phyloP scores from a whole-genome alignment of 2,888 invertebrate species.

The Tiliacea aurago region DNA sequence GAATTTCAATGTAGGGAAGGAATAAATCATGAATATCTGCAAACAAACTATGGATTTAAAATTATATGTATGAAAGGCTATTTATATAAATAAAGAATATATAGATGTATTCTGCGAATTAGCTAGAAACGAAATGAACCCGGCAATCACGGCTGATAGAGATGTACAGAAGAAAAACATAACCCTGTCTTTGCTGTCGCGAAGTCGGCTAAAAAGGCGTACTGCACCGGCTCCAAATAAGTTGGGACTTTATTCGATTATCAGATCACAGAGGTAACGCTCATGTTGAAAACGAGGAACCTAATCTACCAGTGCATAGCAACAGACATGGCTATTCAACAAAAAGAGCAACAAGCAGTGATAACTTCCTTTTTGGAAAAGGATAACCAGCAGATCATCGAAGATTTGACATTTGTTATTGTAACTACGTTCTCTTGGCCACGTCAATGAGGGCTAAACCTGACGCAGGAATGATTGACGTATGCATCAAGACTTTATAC shows the following conservation, averaged over 20 bases:
- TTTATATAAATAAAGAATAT: not conserved
- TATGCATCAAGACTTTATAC: slow-evolving; percentile 2
- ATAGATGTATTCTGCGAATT: not conserved
- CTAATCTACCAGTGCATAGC: not conserved
- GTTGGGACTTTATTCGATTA: not conserved
- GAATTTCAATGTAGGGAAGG: slow-evolving; percentile 38
- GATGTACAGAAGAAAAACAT: not conserved
- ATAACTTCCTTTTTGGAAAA: not conserved
- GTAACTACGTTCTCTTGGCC: not conserved
- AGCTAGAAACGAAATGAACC: not conserved
- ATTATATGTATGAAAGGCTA: not conserved
- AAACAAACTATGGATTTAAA: not conserved
- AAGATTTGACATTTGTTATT: not conserved
- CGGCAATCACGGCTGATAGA: not conserved
- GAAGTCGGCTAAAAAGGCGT: not conserved
- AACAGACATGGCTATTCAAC: not conserved
- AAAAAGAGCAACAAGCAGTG: not conserved
- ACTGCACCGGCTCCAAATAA: not conserved
- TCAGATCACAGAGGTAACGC: not conserved
- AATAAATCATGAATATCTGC: not conserved
- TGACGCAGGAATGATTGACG: not conserved
- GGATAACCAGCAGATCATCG: not conserved
- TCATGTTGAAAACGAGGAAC: not conserved
- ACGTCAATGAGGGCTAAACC: not conserved
- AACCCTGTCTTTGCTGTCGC: not conserved